Evolutionary conservation across 64 coral and sea anemone genomes (phyloP).

Genomic region (Stichodactyla mertensii): DNA sequence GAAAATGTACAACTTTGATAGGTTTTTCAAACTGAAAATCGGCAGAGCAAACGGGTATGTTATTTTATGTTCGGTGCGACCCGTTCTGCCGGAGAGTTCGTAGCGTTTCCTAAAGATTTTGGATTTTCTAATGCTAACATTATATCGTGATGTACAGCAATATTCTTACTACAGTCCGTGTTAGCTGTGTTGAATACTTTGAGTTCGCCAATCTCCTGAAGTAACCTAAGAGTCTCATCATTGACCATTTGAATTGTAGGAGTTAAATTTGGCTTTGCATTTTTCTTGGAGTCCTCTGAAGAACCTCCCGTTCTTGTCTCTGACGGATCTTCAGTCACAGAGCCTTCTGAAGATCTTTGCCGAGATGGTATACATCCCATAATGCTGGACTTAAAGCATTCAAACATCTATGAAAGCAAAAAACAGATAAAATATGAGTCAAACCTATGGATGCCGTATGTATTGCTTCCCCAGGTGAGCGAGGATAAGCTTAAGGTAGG

Average conservation of each 20-base stretch:
- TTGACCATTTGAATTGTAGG: slow-evolving; percentile 90
- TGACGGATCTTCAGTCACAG: slow-evolving; percentile 48
- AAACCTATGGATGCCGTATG: not conserved
- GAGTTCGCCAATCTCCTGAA: slow-evolving; percentile 78
- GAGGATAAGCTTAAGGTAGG: not conserved
- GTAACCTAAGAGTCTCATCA: slow-evolving; percentile 72
- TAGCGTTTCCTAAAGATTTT: slow-evolving; percentile 19
- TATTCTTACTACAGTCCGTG: slow-evolving; percentile 71
- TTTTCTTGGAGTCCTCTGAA: slow-evolving; percentile 38
- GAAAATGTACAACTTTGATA: slow-evolving; percentile 3
- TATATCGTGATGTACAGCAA: slow-evolving; percentile 78
- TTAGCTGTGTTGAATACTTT: slow-evolving; percentile 76
- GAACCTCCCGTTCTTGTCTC: slow-evolving; percentile 28
- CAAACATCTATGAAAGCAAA: slow-evolving; percentile 75
- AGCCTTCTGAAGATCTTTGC: slow-evolving; percentile 40
- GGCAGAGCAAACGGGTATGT: not conserved
- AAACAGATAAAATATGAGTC: not conserved
- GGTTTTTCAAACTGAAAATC: slow-evolving; percentile 2
- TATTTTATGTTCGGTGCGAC: not conserved
- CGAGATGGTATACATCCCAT: slow-evolving; percentile 90
- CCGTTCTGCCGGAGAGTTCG: not conserved
- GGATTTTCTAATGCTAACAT: slow-evolving; percentile 92
- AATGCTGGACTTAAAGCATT: slow-evolving; percentile 73
- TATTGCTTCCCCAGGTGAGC: not conserved
- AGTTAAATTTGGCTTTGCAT: slow-evolving; percentile 36